These are phyloP conservation scores for Homarus americanus DNA, from an alignment of 1,140 invertebrate genomes.

Conservation along the genomic window DNA sequence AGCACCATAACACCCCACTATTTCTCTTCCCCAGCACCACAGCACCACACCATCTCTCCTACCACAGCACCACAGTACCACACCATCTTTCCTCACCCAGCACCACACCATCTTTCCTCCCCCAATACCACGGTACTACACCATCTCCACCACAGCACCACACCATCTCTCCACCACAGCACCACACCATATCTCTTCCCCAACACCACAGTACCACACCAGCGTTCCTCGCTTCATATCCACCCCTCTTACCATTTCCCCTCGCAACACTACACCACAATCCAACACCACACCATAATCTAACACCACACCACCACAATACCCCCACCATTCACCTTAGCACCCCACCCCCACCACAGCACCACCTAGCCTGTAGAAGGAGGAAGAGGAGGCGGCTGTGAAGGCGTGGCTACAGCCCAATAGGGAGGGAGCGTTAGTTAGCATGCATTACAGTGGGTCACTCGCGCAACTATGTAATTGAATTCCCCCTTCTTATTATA, in stretches of 20 bases:
- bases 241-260: neutral
- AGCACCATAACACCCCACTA: neutral
- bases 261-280: neutral
- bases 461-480: conserved; percentile 70
- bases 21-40: neutral
- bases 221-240: neutral
- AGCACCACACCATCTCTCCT: neutral
- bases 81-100: neutral
- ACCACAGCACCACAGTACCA: neutral
- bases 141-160: neutral
- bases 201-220: neutral
- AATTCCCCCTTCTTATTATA: conserved; percentile 70
- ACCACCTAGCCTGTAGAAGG: neutral
- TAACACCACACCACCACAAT: neutral
- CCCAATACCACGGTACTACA: neutral
- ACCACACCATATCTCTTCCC: neutral
- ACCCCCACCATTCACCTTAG: neutral
- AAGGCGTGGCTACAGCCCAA: conserved; percentile 57
- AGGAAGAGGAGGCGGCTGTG: neutral
- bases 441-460: conserved; percentile 71
- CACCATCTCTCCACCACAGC: neutral
- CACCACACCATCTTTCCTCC: neutral
- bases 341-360: neutral
- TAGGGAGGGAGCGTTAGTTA: conserved; percentile 66
- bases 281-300: neutral